A percentile compares a stretch with the other conserved stretches of the same genome.
Conservation (phyloP, 2,888 invertebrate genomes). For the Saturnia pavonia region DNA sequence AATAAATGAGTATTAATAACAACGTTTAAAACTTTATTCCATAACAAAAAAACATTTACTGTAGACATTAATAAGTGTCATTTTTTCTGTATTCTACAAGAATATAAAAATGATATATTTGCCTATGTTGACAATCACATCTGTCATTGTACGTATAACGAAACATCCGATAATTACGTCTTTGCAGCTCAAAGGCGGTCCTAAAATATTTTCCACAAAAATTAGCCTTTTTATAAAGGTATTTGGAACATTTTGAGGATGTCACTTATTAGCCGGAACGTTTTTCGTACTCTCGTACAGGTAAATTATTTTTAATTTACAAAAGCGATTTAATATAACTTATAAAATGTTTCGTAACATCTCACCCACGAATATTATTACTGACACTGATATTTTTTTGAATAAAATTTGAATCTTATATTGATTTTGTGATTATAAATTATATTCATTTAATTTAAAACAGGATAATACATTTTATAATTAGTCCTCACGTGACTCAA, state of each 20-base stretch:
- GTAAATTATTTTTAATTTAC: conserved; percentile 44
- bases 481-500: conserved; percentile 27
- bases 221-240: conserved; percentile 51
- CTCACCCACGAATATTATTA: conserved; percentile 28
- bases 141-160: conserved; percentile 30
- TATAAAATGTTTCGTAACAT: conserved; percentile 68
- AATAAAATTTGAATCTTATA: conserved; percentile 27
- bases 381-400: conserved; percentile 23
- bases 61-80: background rate
- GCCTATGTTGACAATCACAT: background rate
- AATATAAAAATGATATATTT: background rate
- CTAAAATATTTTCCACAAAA: conserved; percentile 58
- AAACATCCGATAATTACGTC: conserved; percentile 51
- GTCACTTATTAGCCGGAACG: conserved; percentile 70
- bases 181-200: conserved; percentile 47
- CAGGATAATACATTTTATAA: conserved; percentile 10
- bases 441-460: background rate
- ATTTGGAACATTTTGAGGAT: conserved; percentile 45
- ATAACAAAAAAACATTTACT: no score
- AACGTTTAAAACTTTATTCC: background rate
- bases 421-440: background rate
- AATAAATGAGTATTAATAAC: background rate
- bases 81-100: no score
- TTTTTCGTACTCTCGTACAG: conserved; percentile 68
- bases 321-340: conserved; percentile 21